Evolutionary conservation across 2,888 invertebrate genomes (phyloP).

Genomic region (Drosophila stalkeri): DNA sequence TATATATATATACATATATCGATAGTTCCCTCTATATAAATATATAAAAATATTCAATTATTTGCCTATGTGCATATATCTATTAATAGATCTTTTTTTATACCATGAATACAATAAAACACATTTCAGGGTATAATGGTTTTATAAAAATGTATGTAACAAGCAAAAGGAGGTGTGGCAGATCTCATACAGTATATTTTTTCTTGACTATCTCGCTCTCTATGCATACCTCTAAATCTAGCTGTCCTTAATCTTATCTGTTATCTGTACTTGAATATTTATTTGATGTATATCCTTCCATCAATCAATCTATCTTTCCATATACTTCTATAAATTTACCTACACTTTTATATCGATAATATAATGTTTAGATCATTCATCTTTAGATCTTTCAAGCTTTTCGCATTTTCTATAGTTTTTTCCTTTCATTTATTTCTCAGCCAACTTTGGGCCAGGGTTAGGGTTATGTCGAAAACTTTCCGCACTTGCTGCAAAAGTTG

Average conservation of each 20-base stretch:
- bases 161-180: too few species aligned
- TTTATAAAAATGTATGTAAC: too few species aligned
- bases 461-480: slow-evolving; percentile 38
- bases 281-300: too few species aligned
- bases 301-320: background rate
- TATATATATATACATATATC: background rate
- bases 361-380: background rate
- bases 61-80: background rate
- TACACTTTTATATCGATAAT: background rate
- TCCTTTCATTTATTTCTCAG: background rate
- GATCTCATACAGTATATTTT: too few species aligned
- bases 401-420: background rate
- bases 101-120: too few species aligned
- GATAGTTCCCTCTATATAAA: background rate
- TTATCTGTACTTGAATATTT: too few species aligned
- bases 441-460: slow-evolving; percentile 15
- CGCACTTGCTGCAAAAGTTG: slow-evolving; percentile 37
- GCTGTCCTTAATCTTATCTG: too few species aligned
- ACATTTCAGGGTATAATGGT: too few species aligned
- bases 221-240: too few species aligned
- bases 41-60: background rate
- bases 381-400: background rate
- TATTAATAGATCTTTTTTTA: background rate
- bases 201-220: too few species aligned
- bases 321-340: background rate